Conservation (phyloP, 2,797 vertebrate species). For the Pangasius mekongensis region DNA sequence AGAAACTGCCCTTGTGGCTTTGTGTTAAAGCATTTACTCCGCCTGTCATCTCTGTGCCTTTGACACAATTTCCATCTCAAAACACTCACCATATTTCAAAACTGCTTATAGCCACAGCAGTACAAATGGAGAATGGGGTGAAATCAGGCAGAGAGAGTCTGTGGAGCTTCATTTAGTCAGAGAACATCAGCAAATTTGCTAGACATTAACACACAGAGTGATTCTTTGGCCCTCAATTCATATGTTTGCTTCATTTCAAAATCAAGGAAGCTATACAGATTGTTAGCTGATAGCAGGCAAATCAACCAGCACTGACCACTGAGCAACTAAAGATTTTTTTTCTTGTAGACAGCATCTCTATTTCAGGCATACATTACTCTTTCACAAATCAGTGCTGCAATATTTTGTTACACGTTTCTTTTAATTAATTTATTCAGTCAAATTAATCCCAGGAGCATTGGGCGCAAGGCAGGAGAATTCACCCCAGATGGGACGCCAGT, state of each 20-base stretch:
- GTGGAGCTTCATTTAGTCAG: slow-evolving; percentile 15
- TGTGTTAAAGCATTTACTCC: slow-evolving; percentile 58
- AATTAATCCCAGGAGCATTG: not conserved
- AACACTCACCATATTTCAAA: slow-evolving; percentile 51
- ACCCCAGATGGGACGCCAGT: not conserved
- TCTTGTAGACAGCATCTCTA: not conserved
- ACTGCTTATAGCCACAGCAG: slow-evolving; percentile 45
- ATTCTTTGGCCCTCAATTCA: not conserved
- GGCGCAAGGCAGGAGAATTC: not conserved
- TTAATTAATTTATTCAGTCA: too few species aligned
- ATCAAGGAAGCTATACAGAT: not conserved
- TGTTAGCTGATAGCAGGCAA: not conserved
- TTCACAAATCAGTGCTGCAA: not conserved
- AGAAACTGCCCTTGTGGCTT: slow-evolving; percentile 55
- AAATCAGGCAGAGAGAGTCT: slow-evolving; percentile 45
- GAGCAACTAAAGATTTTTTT: too few species aligned
- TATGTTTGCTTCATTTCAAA: not conserved
- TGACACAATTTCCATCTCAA: slow-evolving; percentile 54
- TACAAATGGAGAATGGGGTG: slow-evolving; percentile 31
- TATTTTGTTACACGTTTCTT: not conserved
- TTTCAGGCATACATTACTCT: not conserved
- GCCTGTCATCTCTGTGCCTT: slow-evolving; percentile 54
- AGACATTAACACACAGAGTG: not conserved
- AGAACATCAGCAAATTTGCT: not conserved
- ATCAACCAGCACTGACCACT: too few species aligned